Evolutionary conservation across 23 tunicate genomes (phyloP).

Genomic region (Trididemnum nubilum): DNA sequence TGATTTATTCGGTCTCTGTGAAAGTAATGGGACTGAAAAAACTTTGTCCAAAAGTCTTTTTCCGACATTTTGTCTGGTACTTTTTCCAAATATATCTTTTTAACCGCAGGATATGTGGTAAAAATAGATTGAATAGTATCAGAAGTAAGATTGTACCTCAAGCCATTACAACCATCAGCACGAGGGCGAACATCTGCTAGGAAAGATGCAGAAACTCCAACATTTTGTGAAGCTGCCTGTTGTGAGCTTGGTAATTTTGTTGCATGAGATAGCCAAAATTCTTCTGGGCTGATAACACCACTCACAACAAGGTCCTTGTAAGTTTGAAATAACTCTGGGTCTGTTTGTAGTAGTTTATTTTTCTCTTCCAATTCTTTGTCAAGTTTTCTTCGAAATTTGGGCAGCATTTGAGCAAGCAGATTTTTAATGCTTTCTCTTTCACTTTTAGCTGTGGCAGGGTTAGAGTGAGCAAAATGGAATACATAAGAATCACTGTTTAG

Average conservation of each 20-base stretch:
- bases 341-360: constrained; percentile 79
- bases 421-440: constrained; percentile 70
- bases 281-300: constrained; percentile 74
- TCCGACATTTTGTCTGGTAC: constrained; percentile 91
- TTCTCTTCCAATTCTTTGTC: constrained; percentile 92
- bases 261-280: constrained; percentile 90
- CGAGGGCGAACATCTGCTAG: constrained; percentile 94
- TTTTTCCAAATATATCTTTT: constrained; percentile 78
- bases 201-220: constrained; percentile 92
- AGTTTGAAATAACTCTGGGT: constrained; percentile 77
- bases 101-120: constrained; percentile 91
- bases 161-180: constrained; percentile 89
- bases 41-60: constrained; percentile 96
- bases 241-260: constrained; percentile 45
- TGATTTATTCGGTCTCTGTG: constrained; percentile 85
- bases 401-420: constrained; percentile 74
- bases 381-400: constrained; percentile 75
- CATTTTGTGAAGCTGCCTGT: constrained; percentile 48
- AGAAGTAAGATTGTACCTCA: constrained; percentile 81
- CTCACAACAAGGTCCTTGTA: constrained; percentile 88
- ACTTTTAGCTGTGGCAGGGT: constrained; percentile 50
- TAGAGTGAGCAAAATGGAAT: constrained; percentile 84
- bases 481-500: constrained; percentile 67
- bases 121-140: constrained; percentile 90
- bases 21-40: constrained; percentile 97